Percentiles rank a stretch among this genome's conserved stretches.
These are phyloP conservation scores for Barbus barbus DNA, from an alignment of 2,113 vertebrate genomes.

Conservation along the genomic window DNA sequence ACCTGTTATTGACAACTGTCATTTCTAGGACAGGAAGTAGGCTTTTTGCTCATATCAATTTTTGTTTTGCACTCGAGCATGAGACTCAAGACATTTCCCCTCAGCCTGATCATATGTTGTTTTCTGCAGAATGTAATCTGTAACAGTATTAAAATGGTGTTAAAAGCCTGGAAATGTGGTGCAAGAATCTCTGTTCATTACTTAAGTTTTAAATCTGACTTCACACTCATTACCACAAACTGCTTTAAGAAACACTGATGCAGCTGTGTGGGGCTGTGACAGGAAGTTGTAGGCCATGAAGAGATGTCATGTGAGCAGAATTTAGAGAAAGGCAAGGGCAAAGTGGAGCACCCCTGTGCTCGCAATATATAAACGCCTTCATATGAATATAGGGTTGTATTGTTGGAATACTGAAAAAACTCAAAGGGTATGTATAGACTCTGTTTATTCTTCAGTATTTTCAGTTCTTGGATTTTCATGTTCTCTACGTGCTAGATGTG, in stretches of 20 bases:
- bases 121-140: neutral
- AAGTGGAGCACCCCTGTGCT: neutral
- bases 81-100: neutral
- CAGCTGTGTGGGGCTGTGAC: neutral
- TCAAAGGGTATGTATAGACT: conserved; percentile 31
- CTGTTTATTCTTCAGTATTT: neutral
- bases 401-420: neutral
- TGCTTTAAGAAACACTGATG: neutral
- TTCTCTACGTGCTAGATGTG: neutral
- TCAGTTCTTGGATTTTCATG: neutral
- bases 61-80: neutral
- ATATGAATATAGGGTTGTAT: neutral
- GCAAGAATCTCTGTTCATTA: neutral
- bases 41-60: neutral
- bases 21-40: conserved; percentile 46
- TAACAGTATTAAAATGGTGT: neutral
- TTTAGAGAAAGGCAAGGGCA: neutral
- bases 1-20: conserved; percentile 27
- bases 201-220: neutral
- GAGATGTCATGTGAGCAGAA: conserved; percentile 30
- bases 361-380: neutral
- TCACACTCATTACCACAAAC: neutral
- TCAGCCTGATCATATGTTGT: neutral
- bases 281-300: conserved; percentile 46
- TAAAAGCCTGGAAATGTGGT: neutral